Evolutionary conservation across 1,140 invertebrate genomes (phyloP), one percentile per base, ranked within the genome.

Genomic region (Copidosoma floridanum): DNA sequence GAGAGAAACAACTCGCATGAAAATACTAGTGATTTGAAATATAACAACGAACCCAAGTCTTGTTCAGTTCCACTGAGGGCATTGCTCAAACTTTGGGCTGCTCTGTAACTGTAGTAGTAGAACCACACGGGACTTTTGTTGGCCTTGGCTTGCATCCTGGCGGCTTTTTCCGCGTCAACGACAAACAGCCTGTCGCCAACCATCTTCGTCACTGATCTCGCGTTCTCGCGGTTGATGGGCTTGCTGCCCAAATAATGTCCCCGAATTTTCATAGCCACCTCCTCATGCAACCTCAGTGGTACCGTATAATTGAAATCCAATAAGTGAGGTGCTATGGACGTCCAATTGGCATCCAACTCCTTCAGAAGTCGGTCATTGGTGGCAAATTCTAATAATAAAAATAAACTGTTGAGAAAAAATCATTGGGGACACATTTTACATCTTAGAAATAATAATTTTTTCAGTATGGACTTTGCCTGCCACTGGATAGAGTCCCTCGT

Each of bases 261-360:
- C 64, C 81, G 83, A 48, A 85, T 83, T 71, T 79, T 80, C 2
- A 65, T 62, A 0, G 81, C 77, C 1, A 81, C 77, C 5, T 67
- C 65, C 0, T 62, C 20, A 6, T 81, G 78, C 14, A 68, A 60
- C 4, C 67, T 56, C 1, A 74, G 44, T 0, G 82, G 79, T n/a
- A 85, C 63, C 0, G 84, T 85, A 63, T 84, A 77, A 48, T 85
- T 84, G 67, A 82, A 84, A 59, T 84, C 84, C 20, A 85, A 79
- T n/a, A 84, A 70, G 56, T 78, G 75, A 21, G 82, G 81, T 6
- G 80, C 80, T 6, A 85, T 70, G 46, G 76, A 67, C 4, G 81
- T 70, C 84, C 84, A 86, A 21, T 81, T 72, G 0, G 76, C 64
- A 50, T 85, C 80, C 8, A 86, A 53, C 5, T 85, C 79, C 3